Conservation (phyloP, 2,888 invertebrate species). For the Aspidiotus rigidus region DNA sequence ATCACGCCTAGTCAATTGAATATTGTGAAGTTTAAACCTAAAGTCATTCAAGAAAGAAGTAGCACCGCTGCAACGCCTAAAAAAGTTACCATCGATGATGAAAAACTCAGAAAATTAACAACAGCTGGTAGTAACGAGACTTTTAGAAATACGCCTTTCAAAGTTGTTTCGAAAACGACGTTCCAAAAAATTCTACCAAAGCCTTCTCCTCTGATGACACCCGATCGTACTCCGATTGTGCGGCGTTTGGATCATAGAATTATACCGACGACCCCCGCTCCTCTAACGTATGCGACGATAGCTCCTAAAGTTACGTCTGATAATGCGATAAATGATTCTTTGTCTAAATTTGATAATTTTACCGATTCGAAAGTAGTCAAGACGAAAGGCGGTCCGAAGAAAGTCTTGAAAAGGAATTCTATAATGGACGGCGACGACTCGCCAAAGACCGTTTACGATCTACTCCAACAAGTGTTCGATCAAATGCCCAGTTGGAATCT, state of each 20-base stretch:
- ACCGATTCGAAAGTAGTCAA: conserved; percentile 24
- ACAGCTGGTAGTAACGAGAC: conserved; percentile 4
- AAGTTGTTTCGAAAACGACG: conserved; percentile 18
- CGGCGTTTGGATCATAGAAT: neutral
- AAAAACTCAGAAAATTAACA: neutral
- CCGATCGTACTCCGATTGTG: neutral
- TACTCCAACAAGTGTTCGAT: conserved; percentile 35
- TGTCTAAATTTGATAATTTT: conserved; percentile 16
- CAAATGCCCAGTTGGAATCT: conserved; percentile 37
- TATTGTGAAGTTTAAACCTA: conserved; percentile 26
- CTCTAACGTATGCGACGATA: neutral
- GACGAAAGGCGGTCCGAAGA: conserved; percentile 24
- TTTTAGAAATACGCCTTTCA: conserved; percentile 16
- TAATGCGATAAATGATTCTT: neutral
- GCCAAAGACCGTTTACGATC: conserved; percentile 27
- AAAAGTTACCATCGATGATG: conserved; percentile 15
- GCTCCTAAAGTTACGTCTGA: neutral
- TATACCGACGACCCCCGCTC: neutral
- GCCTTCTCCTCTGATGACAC: neutral
- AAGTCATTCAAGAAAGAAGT: conserved; percentile 19
- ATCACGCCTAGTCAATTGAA: conserved; percentile 25
- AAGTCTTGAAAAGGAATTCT: conserved; percentile 5
- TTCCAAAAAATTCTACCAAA: conserved; percentile 27
- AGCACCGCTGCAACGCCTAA: conserved; percentile 10
- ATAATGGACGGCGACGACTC: conserved; percentile 5